Evolutionary conservation across 2,797 vertebrate species (phyloP).

Genomic region (Enteromius treurensis): DNA sequence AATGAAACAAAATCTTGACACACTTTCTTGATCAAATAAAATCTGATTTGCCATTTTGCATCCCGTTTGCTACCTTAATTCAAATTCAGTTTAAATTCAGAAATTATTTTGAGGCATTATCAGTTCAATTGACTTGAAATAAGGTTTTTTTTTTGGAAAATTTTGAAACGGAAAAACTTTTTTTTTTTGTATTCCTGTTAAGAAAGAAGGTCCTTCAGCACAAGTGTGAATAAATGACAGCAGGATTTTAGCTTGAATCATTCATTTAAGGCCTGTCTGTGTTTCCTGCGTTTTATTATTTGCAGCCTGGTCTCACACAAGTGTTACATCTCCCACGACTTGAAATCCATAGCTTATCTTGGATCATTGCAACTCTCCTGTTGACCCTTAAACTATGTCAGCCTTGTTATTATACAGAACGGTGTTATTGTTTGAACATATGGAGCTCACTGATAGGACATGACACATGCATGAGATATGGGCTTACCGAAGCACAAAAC

Average conservation of each 20-base stretch:
- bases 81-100: neutral
- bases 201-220: neutral
- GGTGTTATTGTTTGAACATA: slow-evolving; percentile 17
- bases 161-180: neutral
- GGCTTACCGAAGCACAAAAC: slow-evolving; percentile 24
- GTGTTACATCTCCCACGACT: slow-evolving; percentile 1
- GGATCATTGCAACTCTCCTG: slow-evolving; percentile 25
- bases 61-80: neutral
- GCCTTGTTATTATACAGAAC: slow-evolving; percentile 30
- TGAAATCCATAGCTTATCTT: slow-evolving; percentile 28
- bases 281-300: slow-evolving; percentile 2
- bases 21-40: neutral
- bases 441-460: slow-evolving; percentile 36
- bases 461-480: slow-evolving; percentile 41
- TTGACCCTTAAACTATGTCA: slow-evolving; percentile 26
- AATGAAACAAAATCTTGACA: neutral
- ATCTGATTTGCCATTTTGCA: neutral
- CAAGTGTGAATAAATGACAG: neutral
- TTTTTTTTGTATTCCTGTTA: neutral
- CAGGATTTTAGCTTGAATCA: neutral
- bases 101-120: neutral
- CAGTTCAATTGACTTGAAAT: neutral
- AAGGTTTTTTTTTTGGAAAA: no score
- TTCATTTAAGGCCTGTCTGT: slow-evolving; percentile 2
- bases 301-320: neutral